These are phyloP conservation scores for Catagonus wagneri DNA, from an alignment of 2,113 vertebrate genomes.

Conservation along the genomic window DNA sequence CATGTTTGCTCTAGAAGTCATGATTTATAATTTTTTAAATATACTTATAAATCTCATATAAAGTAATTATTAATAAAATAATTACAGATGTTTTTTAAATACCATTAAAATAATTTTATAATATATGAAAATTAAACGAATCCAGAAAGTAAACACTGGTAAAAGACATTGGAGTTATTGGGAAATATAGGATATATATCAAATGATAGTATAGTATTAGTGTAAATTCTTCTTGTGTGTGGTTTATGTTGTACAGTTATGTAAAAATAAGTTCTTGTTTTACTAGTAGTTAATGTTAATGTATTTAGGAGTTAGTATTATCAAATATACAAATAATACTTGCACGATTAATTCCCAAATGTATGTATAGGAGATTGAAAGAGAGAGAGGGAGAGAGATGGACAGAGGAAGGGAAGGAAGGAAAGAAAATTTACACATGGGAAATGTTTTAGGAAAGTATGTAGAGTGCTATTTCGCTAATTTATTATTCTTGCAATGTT, in stretches of 20 bases:
- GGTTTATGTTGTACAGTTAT: neutral
- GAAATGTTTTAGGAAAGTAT: neutral
- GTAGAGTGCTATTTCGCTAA: neutral
- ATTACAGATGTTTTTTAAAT: neutral
- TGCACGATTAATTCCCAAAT: neutral
- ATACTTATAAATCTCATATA: neutral
- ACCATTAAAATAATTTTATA: neutral
- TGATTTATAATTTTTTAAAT: neutral
- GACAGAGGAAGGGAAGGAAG: neutral
- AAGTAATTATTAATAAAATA: neutral
- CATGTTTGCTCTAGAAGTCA: neutral
- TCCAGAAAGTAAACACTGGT: neutral
- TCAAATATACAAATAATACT: neutral
- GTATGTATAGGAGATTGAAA: too few relatives aligned
- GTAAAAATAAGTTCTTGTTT: neutral
- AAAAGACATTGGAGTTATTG: neutral
- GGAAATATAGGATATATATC: neutral
- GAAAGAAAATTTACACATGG: neutral
- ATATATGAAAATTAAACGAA: neutral
- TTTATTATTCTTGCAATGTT: neutral
- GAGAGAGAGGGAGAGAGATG: neutral
- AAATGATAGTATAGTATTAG: neutral
- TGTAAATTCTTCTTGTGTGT: neutral
- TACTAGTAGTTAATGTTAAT: neutral
- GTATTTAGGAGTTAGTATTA: neutral